phyloP scores from a whole-genome alignment of 2,888 invertebrate species.

The Cinara cedri region DNA sequence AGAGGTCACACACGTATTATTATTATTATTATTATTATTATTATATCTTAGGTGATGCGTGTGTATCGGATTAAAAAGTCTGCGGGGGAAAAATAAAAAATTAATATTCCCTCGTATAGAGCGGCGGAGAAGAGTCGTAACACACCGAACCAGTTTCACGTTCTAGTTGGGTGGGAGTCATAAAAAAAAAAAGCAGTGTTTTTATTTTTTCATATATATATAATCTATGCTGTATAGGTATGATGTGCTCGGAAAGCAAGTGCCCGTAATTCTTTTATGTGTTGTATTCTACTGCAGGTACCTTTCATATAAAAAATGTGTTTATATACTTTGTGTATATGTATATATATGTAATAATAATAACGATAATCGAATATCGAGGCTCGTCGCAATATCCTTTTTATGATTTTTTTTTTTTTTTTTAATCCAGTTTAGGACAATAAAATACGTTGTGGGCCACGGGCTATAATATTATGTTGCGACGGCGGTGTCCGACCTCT shows the following conservation, averaged over 20 bases:
- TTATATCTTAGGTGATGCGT: constrained; percentile 1
- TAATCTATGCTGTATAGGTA: no score
- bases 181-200: constrained; percentile 26
- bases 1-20: constrained; percentile 36
- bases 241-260: constrained; percentile 19
- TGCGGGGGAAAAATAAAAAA: constrained; percentile 1
- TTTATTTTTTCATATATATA: constrained; percentile 17
- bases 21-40: constrained; percentile 22
- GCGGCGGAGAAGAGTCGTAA: background rate
- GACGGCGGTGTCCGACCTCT: background rate
- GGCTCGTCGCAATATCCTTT: constrained; percentile 38
- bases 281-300: background rate
- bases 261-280: constrained; percentile 33
- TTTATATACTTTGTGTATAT: no score
- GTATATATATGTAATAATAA: constrained; percentile 24
- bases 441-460: constrained; percentile 42
- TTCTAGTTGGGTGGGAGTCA: constrained; percentile 51
- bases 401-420: constrained; percentile 35
- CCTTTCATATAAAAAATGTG: background rate
- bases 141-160: constrained; percentile 51
- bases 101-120: constrained; percentile 32
- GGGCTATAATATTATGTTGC: constrained; percentile 38
- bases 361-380: constrained; percentile 52
- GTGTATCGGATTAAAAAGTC: constrained; percentile 42
- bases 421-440: constrained; percentile 55